These are phyloP conservation scores for Eurytoma adleriae DNA, from an alignment of 2,888 invertebrate genomes.

Conservation along the genomic window DNA sequence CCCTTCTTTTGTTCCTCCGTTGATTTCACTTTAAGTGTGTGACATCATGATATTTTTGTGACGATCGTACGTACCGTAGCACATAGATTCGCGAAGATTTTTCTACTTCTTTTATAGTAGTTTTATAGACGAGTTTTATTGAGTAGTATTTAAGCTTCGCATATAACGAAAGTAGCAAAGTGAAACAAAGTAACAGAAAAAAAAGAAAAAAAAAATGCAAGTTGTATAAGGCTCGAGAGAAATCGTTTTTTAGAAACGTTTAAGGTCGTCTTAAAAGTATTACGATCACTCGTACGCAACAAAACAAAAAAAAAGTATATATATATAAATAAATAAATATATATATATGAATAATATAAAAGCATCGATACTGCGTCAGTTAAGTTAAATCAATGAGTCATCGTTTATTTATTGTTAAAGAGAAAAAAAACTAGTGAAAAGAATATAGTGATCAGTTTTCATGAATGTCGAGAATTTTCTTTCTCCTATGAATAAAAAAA, in stretches of 20 bases:
- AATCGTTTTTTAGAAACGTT: slow-evolving; percentile 44
- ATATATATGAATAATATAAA: slow-evolving; percentile 51
- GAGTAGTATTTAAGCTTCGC: slow-evolving; percentile 47
- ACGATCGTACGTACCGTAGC: slow-evolving; percentile 29
- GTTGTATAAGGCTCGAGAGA: slow-evolving; percentile 30
- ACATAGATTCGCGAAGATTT: slow-evolving; percentile 52
- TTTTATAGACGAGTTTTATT: slow-evolving; percentile 43
- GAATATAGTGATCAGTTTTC: slow-evolving; percentile 52
- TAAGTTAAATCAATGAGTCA: slow-evolving; percentile 44
- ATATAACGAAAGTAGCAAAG: slow-evolving; percentile 44
- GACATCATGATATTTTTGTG: slow-evolving; percentile 47
- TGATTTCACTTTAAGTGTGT: slow-evolving; percentile 9
- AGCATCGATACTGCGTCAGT: slow-evolving; percentile 46
- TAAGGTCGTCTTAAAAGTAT: slow-evolving; percentile 28
- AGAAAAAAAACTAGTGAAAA: slow-evolving; percentile 42
- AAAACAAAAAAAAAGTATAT: slow-evolving; percentile 47
- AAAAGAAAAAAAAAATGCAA: slow-evolving; percentile 17
- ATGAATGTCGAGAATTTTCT: slow-evolving; percentile 46
- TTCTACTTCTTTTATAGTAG: slow-evolving; percentile 50
- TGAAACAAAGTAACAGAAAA: slow-evolving; percentile 31
- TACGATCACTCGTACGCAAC: slow-evolving; percentile 23
- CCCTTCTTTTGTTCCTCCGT: slow-evolving; percentile 13
- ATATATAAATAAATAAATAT: slow-evolving; percentile 57
- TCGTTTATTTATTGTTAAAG: slow-evolving; percentile 49
- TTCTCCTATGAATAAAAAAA: slow-evolving; percentile 26